Conservation (phyloP, 2,797 vertebrate genomes). For the Hyperoplus lanceolatus region DNA sequence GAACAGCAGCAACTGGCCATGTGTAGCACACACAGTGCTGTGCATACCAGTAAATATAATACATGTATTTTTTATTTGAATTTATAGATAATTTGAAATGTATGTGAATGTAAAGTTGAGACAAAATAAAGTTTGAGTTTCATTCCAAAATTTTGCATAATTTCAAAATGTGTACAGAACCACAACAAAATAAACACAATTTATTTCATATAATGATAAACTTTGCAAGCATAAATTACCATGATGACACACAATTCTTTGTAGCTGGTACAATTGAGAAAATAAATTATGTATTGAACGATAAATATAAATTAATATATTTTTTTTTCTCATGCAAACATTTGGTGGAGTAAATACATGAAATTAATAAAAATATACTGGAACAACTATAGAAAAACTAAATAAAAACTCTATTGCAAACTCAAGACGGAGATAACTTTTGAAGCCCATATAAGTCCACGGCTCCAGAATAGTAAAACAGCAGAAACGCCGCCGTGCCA, state of each 20-base stretch:
- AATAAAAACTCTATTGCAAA: background rate
- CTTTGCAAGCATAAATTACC: background rate
- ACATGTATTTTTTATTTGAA: background rate
- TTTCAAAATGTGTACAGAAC: background rate
- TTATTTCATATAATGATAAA: background rate
- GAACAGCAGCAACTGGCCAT: conserved; percentile 31
- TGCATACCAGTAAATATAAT: background rate
- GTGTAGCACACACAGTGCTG: conserved; percentile 13
- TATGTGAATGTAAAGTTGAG: background rate
- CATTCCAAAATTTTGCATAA: background rate
- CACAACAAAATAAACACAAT: background rate
- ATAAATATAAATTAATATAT: background rate
- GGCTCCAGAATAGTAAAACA: conserved; percentile 35
- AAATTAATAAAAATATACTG: background rate
- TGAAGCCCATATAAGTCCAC: conserved; percentile 7
- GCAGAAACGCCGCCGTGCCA: conserved; percentile 58
- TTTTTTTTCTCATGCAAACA: background rate
- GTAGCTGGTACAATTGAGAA: background rate
- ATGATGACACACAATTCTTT: background rate
- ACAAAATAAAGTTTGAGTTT: background rate
- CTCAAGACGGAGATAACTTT: background rate
- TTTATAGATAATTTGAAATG: background rate
- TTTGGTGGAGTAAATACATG: background rate
- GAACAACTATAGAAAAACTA: background rate
- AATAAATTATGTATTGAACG: background rate